A percentile compares a stretch with the other conserved stretches of the same genome.
Evolutionary conservation across 2,797 vertebrate species (phyloP).

Genomic region (Amblyopsis hoosieri): DNA sequence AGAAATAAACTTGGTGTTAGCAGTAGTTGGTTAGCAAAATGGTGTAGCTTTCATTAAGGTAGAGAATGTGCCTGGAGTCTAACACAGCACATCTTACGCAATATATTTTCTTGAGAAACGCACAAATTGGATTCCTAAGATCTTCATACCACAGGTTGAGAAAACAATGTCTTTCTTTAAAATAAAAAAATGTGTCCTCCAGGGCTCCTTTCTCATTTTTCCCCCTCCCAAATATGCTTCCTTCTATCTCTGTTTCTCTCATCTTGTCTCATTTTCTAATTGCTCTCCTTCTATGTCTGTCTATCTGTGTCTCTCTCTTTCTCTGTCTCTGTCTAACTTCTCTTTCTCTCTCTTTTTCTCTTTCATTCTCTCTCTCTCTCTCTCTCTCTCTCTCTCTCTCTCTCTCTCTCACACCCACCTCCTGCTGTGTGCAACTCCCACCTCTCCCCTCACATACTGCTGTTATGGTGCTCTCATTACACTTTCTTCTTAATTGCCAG

Average conservation of each 20-base stretch:
- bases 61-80: not conserved
- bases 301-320: not conserved
- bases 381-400: not conserved
- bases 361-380: not conserved
- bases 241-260: too few species aligned
- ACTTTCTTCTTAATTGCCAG: not conserved
- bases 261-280: too few species aligned
- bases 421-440: conserved; percentile 44
- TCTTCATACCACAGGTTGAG: not conserved
- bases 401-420: conserved; percentile 21
- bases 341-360: not conserved
- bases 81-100: not conserved
- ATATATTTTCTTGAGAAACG: too few species aligned
- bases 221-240: too few species aligned
- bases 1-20: conserved; percentile 3
- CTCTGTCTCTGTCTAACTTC: conserved; percentile 5
- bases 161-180: not conserved
- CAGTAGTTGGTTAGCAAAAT: not conserved
- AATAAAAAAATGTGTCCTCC: too few species aligned
- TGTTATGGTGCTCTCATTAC: conserved; percentile 16
- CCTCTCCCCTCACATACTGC: conserved; percentile 26
- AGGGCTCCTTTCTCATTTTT: too few species aligned
- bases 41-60: conserved; percentile 4
- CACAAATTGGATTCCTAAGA: not conserved
- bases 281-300: not conserved